Conservation (phyloP, 1,140 invertebrate genomes). For the Lepidostoma basale region DNA sequence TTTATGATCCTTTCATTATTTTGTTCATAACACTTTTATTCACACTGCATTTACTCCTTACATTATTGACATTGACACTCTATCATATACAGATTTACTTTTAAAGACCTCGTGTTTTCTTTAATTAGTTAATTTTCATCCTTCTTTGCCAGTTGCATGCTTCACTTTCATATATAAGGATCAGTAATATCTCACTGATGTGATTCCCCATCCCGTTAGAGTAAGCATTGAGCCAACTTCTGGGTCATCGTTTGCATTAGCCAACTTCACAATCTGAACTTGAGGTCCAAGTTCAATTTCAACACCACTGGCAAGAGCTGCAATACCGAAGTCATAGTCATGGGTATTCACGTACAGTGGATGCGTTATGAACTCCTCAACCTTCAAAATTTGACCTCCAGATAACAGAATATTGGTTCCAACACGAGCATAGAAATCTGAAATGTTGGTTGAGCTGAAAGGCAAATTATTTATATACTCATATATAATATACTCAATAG, state of each 20-base stretch:
- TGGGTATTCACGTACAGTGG: conserved; percentile 48
- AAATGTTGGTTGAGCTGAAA: too few relatives aligned
- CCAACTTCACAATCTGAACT: conserved; percentile 24
- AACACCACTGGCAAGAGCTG: conserved; percentile 35
- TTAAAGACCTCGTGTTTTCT: neutral
- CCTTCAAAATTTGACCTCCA: conserved; percentile 47
- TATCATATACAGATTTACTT: too few relatives aligned
- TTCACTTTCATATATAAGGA: too few relatives aligned
- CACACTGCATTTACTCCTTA: too few relatives aligned
- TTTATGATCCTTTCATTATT: too few relatives aligned
- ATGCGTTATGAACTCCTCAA: conserved; percentile 49
- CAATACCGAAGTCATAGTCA: conserved; percentile 60
- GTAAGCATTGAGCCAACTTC: conserved; percentile 13
- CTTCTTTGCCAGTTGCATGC: too few relatives aligned
- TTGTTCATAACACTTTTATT: too few relatives aligned
- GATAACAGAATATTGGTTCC: conserved; percentile 34
- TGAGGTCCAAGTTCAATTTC: conserved; percentile 30
- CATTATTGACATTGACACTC: too few relatives aligned
- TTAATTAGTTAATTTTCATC: too few relatives aligned
- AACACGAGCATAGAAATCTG: conserved; percentile 32
- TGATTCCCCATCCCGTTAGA: conserved; percentile 41
- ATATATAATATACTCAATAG: too few relatives aligned
- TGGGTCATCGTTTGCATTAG: conserved; percentile 3
- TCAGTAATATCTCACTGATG: neutral
- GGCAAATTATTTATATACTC: too few relatives aligned